Conservation (phyloP, 2,113 vertebrate genomes). For the Arvicanthis niloticus region DNA sequence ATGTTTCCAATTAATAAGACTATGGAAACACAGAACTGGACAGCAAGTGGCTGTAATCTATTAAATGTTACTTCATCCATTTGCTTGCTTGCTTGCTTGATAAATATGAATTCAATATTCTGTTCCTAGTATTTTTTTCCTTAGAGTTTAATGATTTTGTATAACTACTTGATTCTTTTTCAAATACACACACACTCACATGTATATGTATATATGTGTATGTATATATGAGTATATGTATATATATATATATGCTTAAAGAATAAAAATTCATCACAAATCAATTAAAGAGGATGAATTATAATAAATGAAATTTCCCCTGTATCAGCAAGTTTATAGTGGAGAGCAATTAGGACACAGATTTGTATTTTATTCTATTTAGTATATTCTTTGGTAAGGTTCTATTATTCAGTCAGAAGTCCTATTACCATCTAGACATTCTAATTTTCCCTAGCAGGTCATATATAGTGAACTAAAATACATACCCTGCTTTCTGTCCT, state of each 20-base stretch:
- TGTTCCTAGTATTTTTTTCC: too few relatives aligned
- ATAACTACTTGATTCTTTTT: too few relatives aligned
- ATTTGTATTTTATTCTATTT: background rate
- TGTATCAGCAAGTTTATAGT: background rate
- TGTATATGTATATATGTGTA: too few relatives aligned
- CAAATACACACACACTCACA: too few relatives aligned
- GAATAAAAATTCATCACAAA: background rate
- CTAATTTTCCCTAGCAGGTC: background rate
- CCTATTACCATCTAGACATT: background rate
- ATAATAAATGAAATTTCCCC: background rate
- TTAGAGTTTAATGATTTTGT: too few relatives aligned
- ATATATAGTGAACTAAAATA: background rate
- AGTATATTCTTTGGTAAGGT: background rate
- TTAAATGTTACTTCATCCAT: too few relatives aligned
- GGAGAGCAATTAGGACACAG: background rate
- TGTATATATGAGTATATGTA: too few relatives aligned
- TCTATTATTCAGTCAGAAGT: rapidly evolving
- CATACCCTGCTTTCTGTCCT: background rate
- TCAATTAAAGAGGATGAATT: background rate
- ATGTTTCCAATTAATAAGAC: too few relatives aligned
- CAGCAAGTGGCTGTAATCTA: too few relatives aligned
- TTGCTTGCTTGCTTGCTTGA: too few relatives aligned
- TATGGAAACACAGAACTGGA: too few relatives aligned
- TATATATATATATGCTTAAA: background rate
- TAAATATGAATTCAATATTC: too few relatives aligned